phyloP scores from a whole-genome alignment of 2,113 vertebrate genomes.

The Embiotoca jacksoni region DNA sequence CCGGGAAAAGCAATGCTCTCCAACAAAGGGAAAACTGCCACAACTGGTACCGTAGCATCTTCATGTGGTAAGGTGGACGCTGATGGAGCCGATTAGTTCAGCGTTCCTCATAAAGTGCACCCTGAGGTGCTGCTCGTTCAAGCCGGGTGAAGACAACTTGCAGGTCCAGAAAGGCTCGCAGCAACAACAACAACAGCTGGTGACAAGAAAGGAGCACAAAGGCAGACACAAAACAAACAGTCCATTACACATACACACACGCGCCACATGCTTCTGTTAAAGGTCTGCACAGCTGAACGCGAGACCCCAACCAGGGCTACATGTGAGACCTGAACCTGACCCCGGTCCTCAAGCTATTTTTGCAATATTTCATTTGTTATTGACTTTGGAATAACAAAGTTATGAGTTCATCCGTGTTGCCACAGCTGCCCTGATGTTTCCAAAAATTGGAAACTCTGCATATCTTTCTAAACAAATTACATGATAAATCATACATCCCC shows the following conservation, averaged over 20 bases:
- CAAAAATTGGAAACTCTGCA: neutral
- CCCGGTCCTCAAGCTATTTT: too few species aligned
- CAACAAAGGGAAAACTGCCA: conserved; percentile 8
- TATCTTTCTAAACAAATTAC: neutral
- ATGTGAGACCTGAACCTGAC: too few species aligned
- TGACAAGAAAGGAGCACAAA: neutral
- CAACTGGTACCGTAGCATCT: neutral
- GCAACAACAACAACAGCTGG: neutral
- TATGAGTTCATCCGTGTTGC: too few species aligned
- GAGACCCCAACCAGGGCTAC: too few species aligned
- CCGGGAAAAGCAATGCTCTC: neutral
- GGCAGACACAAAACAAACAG: neutral
- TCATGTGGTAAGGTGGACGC: neutral
- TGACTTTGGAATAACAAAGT: too few species aligned
- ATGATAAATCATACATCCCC: neutral
- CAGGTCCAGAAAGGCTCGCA: neutral
- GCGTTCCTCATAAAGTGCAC: conserved; percentile 34
- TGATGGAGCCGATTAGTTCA: conserved; percentile 16
- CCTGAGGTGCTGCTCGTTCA: conserved; percentile 34
- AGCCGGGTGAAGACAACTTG: conserved; percentile 14
- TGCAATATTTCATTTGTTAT: too few species aligned
- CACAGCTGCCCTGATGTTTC: too few species aligned
- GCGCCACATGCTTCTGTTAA: neutral
- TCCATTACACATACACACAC: neutral
- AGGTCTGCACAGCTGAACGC: neutral